phyloP scores from a whole-genome alignment of 2,797 vertebrate genomes.

The Leptoclinus maculatus region DNA sequence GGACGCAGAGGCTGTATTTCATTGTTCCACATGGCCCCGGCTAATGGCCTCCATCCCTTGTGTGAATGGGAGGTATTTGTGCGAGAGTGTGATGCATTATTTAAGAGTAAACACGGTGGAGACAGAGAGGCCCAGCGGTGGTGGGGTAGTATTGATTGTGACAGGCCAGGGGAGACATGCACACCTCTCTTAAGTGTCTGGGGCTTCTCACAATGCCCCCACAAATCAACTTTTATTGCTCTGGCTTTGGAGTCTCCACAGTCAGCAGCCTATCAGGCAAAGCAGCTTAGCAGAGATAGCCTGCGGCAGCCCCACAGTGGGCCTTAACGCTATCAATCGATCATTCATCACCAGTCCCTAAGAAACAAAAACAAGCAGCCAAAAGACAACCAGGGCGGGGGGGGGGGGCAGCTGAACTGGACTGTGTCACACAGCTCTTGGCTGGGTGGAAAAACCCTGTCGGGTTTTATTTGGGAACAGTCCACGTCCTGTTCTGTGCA shows the following conservation, averaged over 20 bases:
- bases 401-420: constrained; percentile 40
- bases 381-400: constrained; percentile 64
- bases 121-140: constrained; percentile 70
- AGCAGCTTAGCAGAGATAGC: constrained; percentile 79
- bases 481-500: constrained; percentile 64
- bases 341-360: constrained; percentile 78
- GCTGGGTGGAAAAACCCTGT: constrained; percentile 73
- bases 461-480: constrained; percentile 77
- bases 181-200: constrained; percentile 80
- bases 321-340: constrained; percentile 78
- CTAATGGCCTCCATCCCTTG: constrained; percentile 72
- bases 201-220: constrained; percentile 76
- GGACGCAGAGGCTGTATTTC: constrained; percentile 57
- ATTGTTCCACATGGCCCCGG: constrained; percentile 58
- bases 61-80: constrained; percentile 74
- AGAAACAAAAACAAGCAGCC: constrained; percentile 78
- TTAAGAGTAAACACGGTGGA: constrained; percentile 79
- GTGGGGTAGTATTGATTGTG: constrained; percentile 78
- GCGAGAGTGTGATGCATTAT: constrained; percentile 75
- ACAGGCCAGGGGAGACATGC: constrained; percentile 77
- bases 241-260: constrained; percentile 74
- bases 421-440: constrained; percentile 66
- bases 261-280: constrained; percentile 79
- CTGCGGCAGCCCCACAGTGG: constrained; percentile 70
- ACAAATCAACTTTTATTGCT: constrained; percentile 83